Evolutionary conservation across 2,888 invertebrate species (phyloP).

Genomic region (Conomelus anceps): DNA sequence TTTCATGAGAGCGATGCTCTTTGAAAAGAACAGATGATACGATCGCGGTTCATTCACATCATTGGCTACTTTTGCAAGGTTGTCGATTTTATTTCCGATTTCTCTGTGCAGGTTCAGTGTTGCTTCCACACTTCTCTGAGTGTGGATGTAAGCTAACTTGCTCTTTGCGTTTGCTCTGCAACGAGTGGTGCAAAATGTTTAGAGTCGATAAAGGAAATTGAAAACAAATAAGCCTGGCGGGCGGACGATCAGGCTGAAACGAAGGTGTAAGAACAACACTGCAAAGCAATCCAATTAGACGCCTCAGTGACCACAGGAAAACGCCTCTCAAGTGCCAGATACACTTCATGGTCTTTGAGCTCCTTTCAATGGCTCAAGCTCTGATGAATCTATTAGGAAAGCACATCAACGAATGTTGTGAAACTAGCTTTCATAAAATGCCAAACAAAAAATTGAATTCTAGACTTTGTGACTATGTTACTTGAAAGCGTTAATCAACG

Average conservation of each 20-base stretch:
- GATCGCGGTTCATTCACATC: neutral
- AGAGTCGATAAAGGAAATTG: conserved; percentile 9
- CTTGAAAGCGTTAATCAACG: too few species aligned
- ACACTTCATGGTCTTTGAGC: neutral
- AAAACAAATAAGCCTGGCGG: conserved; percentile 11
- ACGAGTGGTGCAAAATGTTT: neutral
- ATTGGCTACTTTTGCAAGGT: neutral
- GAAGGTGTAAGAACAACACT: conserved; percentile 8
- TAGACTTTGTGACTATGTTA: too few species aligned
- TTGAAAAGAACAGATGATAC: neutral
- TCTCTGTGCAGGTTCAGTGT: neutral
- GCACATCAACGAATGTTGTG: neutral
- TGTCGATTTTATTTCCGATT: neutral
- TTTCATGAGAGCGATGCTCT: neutral
- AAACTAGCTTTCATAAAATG: neutral
- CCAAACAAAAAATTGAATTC: neutral
- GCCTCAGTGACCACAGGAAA: neutral
- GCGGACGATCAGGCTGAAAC: neutral
- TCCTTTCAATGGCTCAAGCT: too few species aligned
- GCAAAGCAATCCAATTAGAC: neutral
- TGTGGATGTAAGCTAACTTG: neutral
- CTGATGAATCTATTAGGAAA: neutral
- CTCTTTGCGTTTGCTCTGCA: neutral
- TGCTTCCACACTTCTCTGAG: neutral
- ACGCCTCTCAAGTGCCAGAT: neutral